These are phyloP conservation scores for Chaetodon trifasciatus DNA, from an alignment of 2,797 vertebrate species.

Conservation along the genomic window DNA sequence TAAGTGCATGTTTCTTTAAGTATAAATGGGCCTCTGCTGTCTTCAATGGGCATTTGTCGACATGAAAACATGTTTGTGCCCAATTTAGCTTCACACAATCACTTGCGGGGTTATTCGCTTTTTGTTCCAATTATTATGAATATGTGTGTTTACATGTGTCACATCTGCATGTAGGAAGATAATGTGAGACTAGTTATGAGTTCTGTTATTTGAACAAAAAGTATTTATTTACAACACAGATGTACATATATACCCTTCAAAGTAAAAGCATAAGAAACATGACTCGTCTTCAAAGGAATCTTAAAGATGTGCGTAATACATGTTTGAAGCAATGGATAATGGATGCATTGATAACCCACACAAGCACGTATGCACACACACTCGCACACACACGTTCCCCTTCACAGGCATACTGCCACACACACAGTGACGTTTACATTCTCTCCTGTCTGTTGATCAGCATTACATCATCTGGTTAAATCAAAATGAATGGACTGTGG, in stretches of 20 bases:
- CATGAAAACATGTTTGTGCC: constrained; percentile 33
- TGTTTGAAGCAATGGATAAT: constrained; percentile 80
- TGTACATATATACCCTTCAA: constrained; percentile 95
- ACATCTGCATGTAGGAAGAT: constrained; percentile 42
- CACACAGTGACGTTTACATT: constrained; percentile 76
- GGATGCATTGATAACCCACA: constrained; percentile 72
- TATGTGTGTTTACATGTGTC: not conserved
- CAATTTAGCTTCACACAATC: constrained; percentile 26
- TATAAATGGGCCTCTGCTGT: constrained; percentile 36
- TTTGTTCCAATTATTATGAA: not conserved
- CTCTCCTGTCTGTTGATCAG: constrained; percentile 79
- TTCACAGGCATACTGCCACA: constrained; percentile 44
- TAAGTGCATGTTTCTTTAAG: constrained; percentile 60
- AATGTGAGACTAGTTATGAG: constrained; percentile 85
- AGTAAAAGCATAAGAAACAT: constrained; percentile 92
- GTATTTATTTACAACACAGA: constrained; percentile 96
- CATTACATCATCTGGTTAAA: constrained; percentile 70
- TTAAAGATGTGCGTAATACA: constrained; percentile 80
- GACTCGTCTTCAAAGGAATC: constrained; percentile 87
- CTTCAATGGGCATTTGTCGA: constrained; percentile 35
- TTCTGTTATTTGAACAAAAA: constrained; percentile 96
- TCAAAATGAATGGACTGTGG: constrained; percentile 67
- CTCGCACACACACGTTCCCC: constrained; percentile 32
- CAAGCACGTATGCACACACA: constrained; percentile 36
- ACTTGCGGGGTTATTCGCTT: not conserved